These are phyloP conservation scores for Epinephelus malabaricus DNA, from an alignment of 2,797 vertebrate species.

Conservation along the genomic window DNA sequence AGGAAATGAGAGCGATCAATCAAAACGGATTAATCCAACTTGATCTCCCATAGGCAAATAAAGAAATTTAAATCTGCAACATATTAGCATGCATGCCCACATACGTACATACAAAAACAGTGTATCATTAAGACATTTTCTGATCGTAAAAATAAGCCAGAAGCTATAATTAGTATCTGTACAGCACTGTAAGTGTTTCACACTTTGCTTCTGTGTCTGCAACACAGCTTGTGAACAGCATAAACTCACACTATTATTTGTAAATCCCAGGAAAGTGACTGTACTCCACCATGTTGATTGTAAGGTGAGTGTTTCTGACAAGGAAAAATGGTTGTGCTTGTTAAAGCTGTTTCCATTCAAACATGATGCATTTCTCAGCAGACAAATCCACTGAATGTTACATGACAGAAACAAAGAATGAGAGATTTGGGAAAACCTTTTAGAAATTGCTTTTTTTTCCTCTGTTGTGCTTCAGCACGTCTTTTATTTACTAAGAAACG, in stretches of 20 bases:
- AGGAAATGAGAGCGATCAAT: slow-evolving; percentile 74
- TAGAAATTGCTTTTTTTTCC: slow-evolving; percentile 47
- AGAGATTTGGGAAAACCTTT: slow-evolving; percentile 71
- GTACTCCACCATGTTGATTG: neutral
- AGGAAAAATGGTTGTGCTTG: slow-evolving; percentile 41
- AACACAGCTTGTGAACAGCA: slow-evolving; percentile 11
- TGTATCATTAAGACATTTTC: slow-evolving; percentile 4
- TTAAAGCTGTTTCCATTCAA: slow-evolving; percentile 55
- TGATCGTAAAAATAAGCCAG: neutral
- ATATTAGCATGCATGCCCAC: neutral
- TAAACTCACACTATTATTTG: slow-evolving; percentile 32
- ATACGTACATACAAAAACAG: neutral
- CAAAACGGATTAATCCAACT: slow-evolving; percentile 69
- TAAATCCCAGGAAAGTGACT: slow-evolving; percentile 52
- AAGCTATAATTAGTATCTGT: slow-evolving; percentile 9
- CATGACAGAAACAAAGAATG: slow-evolving; percentile 68
- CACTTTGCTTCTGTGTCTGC: neutral
- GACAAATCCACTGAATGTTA: slow-evolving; percentile 57
- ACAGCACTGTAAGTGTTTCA: neutral
- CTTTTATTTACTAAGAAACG: slow-evolving; percentile 69
- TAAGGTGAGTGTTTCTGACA: slow-evolving; percentile 49
- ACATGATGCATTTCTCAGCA: slow-evolving; percentile 59
- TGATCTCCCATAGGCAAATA: slow-evolving; percentile 53
- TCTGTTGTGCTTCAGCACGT: slow-evolving; percentile 56
- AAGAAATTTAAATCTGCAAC: slow-evolving; percentile 36